Evolutionary conservation across 2,113 vertebrate species (phyloP).

Genomic region (Ovis canadensis): DNA sequence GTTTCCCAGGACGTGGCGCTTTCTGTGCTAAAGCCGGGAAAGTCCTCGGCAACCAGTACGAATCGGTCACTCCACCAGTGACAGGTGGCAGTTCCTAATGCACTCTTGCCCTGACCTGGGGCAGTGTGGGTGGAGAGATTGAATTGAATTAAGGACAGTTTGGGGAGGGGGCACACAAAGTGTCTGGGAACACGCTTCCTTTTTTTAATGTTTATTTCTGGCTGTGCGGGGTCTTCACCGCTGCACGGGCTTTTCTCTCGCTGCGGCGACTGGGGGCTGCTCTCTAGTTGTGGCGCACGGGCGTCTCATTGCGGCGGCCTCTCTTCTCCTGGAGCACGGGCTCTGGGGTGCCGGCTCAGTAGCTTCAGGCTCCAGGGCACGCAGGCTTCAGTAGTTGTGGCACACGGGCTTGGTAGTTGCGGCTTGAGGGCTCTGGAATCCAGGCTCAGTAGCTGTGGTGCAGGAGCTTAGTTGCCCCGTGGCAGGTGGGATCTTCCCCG

Average conservation of each 20-base stretch:
- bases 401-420: neutral
- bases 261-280: neutral
- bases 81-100: neutral
- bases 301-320: neutral
- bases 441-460: neutral
- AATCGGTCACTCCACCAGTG: neutral
- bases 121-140: neutral
- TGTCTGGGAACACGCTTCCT: neutral
- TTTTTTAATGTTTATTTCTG: neutral
- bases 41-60: neutral
- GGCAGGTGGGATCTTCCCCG: neutral
- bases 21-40: neutral
- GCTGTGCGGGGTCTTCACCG: neutral
- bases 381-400: neutral
- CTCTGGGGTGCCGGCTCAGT: neutral
- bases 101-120: neutral
- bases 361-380: neutral
- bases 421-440: neutral
- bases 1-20: neutral
- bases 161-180: neutral
- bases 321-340: neutral
- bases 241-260: neutral
- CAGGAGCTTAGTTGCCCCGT: neutral
- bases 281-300: neutral
- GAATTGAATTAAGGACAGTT: neutral